These are phyloP conservation scores for Scaptomyza pallida DNA, from an alignment of 1,140 invertebrate genomes.

Conservation along the genomic window DNA sequence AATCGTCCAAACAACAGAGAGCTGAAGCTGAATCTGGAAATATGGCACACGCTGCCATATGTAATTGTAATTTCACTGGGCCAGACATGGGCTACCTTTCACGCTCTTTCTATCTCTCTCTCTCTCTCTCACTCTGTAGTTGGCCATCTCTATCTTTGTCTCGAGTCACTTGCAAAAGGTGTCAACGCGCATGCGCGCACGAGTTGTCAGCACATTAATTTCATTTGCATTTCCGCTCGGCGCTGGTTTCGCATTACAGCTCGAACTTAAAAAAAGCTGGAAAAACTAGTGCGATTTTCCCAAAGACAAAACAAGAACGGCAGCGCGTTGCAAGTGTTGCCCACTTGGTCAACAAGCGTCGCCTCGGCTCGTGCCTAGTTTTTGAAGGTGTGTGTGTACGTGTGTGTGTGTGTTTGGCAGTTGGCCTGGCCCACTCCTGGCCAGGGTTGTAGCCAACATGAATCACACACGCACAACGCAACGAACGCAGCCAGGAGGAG, in stretches of 20 bases:
- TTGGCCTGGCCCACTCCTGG: conserved; percentile 60
- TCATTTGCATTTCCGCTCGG: conserved; percentile 83
- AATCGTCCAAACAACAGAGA: conserved; percentile 8
- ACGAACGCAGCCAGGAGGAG: conserved; percentile 26
- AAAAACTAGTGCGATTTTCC: conserved; percentile 78
- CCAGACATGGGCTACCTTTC: conserved; percentile 31
- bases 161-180: conserved; percentile 47
- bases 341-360: conserved; percentile 52
- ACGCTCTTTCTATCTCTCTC: conserved; percentile 3
- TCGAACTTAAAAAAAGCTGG: conserved; percentile 58
- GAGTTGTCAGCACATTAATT: conserved; percentile 83
- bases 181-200: conserved; percentile 79
- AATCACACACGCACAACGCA: conserved; percentile 74
- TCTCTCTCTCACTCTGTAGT: background rate
- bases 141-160: conserved; percentile 23
- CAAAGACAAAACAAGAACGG: conserved; percentile 37
- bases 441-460: conserved; percentile 51
- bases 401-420: conserved; percentile 30
- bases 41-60: conserved; percentile 77
- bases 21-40: conserved; percentile 34
- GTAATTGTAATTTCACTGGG: conserved; percentile 77
- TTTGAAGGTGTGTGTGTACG: conserved; percentile 16
- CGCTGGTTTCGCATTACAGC: conserved; percentile 77
- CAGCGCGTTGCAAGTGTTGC: conserved; percentile 49
- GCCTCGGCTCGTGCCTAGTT: conserved; percentile 71